A percentile compares a stretch with the other conserved stretches of the same genome.
Evolutionary conservation across 1,140 invertebrate species (phyloP).

Genomic region (Drosophila simulans): DNA sequence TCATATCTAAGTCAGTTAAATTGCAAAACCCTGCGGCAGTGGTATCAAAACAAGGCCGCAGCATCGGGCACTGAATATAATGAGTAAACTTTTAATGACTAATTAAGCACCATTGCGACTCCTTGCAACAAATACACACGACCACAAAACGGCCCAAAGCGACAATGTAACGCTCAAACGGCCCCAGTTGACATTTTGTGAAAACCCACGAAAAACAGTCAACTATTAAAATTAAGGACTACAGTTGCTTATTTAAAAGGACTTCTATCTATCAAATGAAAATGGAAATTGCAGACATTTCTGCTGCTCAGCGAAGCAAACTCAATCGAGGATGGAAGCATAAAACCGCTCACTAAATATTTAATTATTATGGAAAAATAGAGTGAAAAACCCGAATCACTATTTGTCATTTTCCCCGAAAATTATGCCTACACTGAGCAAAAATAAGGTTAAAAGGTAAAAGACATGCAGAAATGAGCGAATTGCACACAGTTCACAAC

Average conservation of each 20-base stretch:
- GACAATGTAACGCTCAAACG: slow-evolving; percentile 46
- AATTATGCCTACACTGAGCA: slow-evolving; percentile 32
- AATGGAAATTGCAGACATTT: slow-evolving; percentile 59
- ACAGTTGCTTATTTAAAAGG: slow-evolving; percentile 23
- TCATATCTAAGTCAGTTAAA: slow-evolving; percentile 21
- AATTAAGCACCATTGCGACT: slow-evolving; percentile 54
- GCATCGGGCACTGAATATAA: slow-evolving; percentile 50
- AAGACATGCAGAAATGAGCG: not conserved
- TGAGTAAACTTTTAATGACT: slow-evolving; percentile 71
- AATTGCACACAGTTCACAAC: slow-evolving; percentile 8
- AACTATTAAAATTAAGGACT: slow-evolving; percentile 35
- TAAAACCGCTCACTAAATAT: slow-evolving; percentile 68
- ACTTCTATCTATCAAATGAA: slow-evolving; percentile 70
- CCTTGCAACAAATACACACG: slow-evolving; percentile 9
- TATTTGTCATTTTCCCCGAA: slow-evolving; percentile 62
- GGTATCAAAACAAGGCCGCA: slow-evolving; percentile 7
- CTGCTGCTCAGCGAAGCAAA: slow-evolving; percentile 52
- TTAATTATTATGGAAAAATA: slow-evolving; percentile 65
- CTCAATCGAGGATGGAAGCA: slow-evolving; percentile 34
- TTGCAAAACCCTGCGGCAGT: slow-evolving; percentile 26
- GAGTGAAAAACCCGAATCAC: slow-evolving; percentile 44
- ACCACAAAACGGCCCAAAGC: slow-evolving; percentile 31
- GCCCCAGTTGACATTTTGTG: slow-evolving; percentile 43
- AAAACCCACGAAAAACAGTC: slow-evolving; percentile 21
- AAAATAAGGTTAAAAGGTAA: not conserved